Percentiles rank a stretch among this genome's conserved stretches.
Conservation (phyloP, 2,888 invertebrate species). For the Agrotis puta region DNA sequence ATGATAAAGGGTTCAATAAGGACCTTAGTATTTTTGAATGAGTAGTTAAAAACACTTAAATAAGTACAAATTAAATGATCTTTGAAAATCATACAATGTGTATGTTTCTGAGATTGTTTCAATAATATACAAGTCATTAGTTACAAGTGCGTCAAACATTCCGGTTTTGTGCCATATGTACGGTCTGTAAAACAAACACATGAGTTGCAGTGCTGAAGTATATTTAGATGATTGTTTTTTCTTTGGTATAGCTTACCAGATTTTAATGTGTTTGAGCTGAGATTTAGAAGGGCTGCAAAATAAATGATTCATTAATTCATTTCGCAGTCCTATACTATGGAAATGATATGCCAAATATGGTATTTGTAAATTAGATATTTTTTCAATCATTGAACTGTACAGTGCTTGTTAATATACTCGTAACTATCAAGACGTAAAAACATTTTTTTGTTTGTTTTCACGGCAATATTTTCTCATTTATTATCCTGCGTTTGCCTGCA, state of each 20-base stretch:
- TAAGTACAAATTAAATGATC: slow-evolving; percentile 2
- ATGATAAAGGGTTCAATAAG: background rate
- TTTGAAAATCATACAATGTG: slow-evolving; percentile 30
- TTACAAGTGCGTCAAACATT: slow-evolving; percentile 52
- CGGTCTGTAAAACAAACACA: slow-evolving; percentile 45
- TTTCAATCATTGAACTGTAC: no score
- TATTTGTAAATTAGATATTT: no score
- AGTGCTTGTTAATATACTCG: no score
- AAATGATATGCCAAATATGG: no score
- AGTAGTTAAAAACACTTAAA: background rate
- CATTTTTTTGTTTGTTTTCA: no score
- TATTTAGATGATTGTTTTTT: slow-evolving; percentile 41
- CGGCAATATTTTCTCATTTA: no score
- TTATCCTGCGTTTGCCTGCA: no score
- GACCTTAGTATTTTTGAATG: background rate
- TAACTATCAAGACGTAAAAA: no score
- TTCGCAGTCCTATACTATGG: no score
- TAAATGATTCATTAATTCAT: background rate
- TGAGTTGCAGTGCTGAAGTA: slow-evolving; percentile 34
- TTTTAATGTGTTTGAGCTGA: background rate
- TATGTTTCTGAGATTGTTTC: slow-evolving; percentile 48
- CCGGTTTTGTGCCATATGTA: slow-evolving; percentile 50
- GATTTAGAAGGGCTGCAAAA: background rate
- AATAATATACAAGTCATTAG: slow-evolving; percentile 53
- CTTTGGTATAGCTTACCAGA: slow-evolving; percentile 1